Evolutionary conservation across 2,113 vertebrate species (phyloP).

Genomic region (Ochotona curzoniae): DNA sequence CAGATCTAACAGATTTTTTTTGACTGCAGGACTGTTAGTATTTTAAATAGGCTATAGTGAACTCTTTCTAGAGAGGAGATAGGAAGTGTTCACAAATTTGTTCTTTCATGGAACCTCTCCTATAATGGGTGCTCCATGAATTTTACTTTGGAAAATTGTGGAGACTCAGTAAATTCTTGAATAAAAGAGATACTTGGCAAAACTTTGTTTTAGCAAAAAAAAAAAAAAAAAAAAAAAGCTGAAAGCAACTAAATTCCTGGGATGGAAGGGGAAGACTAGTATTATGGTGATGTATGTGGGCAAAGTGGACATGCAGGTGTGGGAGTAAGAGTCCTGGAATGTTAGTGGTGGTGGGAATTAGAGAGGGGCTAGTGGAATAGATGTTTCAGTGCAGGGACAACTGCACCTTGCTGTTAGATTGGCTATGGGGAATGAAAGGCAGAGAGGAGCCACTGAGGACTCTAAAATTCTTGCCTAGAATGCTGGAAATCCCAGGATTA

Average conservation of each 20-base stretch:
- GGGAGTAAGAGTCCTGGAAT: not conserved
- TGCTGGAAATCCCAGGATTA: not conserved
- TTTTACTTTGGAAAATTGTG: not conserved
- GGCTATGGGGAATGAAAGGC: not conserved
- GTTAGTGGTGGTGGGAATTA: not conserved
- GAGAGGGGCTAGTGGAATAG: not conserved
- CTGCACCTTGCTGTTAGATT: not conserved
- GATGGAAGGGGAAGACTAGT: not conserved
- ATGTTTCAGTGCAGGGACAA: not conserved
- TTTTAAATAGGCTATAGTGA: not conserved
- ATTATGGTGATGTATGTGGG: not conserved
- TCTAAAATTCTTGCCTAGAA: not conserved
- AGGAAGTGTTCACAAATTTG: not conserved
- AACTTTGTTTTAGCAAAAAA: not conserved
- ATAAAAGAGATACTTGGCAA: not conserved
- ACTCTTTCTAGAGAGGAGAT: not conserved
- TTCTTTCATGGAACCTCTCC: not conserved
- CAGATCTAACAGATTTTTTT: slow-evolving; percentile 9
- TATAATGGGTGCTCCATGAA: not conserved
- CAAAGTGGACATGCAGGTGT: not conserved
- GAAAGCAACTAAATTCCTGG: not conserved
- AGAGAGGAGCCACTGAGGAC: not conserved
- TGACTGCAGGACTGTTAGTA: not conserved
- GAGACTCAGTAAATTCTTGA: not conserved
- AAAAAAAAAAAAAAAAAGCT: not conserved